Evolutionary conservation across 1,140 invertebrate genomes (phyloP).

Genomic region (Drosophila parabipectinata): DNA sequence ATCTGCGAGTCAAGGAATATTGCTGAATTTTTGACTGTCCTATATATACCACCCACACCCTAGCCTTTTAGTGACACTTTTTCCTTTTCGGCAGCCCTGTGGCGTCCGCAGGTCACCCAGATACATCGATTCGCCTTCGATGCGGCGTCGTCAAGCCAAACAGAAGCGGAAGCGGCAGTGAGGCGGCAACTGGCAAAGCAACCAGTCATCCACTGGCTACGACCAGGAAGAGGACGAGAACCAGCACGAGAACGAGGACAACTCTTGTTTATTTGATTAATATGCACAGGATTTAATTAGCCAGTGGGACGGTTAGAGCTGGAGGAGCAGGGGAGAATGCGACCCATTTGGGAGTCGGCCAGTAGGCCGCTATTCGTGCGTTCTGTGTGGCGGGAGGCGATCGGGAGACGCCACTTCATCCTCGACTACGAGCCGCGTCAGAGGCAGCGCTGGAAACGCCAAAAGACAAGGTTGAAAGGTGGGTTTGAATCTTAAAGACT

Average conservation of each 20-base stretch:
- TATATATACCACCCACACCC: no score
- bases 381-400: conserved; percentile 77
- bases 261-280: conserved; percentile 29
- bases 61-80: conserved; percentile 1
- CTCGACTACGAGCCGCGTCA: conserved; percentile 78
- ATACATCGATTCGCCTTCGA: conserved; percentile 34
- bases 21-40: no score
- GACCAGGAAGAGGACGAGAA: conserved; percentile 37
- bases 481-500: not conserved
- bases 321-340: conserved; percentile 26
- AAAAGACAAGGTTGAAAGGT: conserved; percentile 51
- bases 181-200: conserved; percentile 68
- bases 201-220: conserved; percentile 50
- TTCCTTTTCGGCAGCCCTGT: conserved; percentile 14
- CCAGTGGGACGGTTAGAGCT: not conserved
- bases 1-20: no score
- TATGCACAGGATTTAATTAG: conserved; percentile 62
- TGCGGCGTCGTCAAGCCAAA: conserved; percentile 69
- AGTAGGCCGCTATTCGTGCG: conserved; percentile 80
- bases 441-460: conserved; percentile 63
- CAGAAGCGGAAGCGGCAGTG: conserved; percentile 55
- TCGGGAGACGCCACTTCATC: conserved; percentile 74
- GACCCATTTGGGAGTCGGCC: conserved; percentile 81
- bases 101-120: conserved; percentile 42
- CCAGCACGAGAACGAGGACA: conserved; percentile 17